phyloP scores from a whole-genome alignment of 2,888 invertebrate genomes.

The Acanthosoma haemorrhoidale region DNA sequence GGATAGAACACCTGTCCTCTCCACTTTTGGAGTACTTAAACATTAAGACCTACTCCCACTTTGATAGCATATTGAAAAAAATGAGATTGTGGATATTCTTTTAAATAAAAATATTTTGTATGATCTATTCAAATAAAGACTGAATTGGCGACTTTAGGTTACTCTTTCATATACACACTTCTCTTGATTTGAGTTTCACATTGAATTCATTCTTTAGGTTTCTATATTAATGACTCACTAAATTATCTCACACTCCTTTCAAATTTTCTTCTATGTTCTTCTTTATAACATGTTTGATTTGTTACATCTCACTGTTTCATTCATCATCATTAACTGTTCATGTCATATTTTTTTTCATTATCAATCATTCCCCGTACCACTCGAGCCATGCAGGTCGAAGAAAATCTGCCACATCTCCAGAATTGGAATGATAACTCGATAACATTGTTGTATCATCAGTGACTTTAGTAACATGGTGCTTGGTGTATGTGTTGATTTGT shows the following conservation, averaged over 20 bases:
- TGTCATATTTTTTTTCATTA: neutral
- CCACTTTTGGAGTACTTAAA: too few relatives aligned
- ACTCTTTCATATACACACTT: neutral
- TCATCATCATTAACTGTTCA: conserved; percentile 1
- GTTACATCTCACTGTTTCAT: neutral
- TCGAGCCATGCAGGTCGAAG: conserved; percentile 21
- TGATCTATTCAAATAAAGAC: neutral
- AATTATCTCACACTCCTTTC: conserved; percentile 4
- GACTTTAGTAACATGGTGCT: conserved; percentile 28
- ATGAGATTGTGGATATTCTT: too few relatives aligned
- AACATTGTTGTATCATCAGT: conserved; percentile 21
- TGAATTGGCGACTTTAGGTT: neutral
- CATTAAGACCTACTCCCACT: too few relatives aligned
- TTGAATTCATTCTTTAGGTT: neutral
- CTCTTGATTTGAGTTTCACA: neutral
- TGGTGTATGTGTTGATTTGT: conserved; percentile 25
- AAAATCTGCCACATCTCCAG: conserved; percentile 28
- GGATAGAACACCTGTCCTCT: too few relatives aligned
- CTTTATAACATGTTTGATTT: neutral
- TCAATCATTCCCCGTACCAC: conserved; percentile 1
- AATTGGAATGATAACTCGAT: conserved; percentile 21
- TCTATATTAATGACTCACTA: conserved; percentile 3
- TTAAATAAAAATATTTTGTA: too few relatives aligned
- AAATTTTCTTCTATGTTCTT: neutral
- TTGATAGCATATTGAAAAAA: too few relatives aligned